Conservation (phyloP, 2,113 vertebrate species). For the Larimichthys crocea region DNA sequence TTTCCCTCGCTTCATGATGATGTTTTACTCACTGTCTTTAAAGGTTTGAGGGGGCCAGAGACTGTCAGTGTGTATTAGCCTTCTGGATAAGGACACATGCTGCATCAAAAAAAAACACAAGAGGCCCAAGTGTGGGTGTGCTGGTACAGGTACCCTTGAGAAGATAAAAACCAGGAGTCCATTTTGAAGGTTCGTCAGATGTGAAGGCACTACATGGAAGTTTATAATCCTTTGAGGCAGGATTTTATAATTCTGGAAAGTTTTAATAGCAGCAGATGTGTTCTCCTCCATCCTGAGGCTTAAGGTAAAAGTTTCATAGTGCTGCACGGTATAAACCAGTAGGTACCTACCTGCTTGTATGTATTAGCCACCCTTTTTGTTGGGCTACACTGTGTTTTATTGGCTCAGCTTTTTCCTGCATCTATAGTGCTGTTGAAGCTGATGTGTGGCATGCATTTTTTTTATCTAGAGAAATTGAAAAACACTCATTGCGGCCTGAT, state of each 20-base stretch:
- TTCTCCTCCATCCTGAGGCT: neutral
- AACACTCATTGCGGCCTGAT: constrained; percentile 2
- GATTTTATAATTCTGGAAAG: neutral
- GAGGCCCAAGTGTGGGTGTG: neutral
- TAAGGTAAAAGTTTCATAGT: neutral
- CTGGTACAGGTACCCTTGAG: neutral
- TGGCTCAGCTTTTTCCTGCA: neutral
- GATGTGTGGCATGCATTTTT: neutral
- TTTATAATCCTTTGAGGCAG: neutral
- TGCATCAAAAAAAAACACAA: neutral
- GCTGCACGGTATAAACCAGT: neutral
- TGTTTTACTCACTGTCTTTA: constrained; percentile 12
- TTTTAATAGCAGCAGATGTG: neutral
- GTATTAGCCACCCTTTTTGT: neutral
- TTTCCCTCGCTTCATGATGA: constrained; percentile 1
- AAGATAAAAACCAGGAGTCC: neutral
- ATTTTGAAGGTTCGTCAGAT: neutral
- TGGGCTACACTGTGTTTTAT: neutral
- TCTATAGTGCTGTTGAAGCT: neutral
- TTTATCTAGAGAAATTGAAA: constrained; percentile 2
- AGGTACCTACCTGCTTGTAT: neutral
- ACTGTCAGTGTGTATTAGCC: constrained; percentile 5
- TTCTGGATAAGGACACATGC: neutral
- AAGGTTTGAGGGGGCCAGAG: neutral
- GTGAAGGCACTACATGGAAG: neutral